Evolutionary conservation across 2,797 vertebrate genomes (phyloP).

Genomic region (Liasis olivaceus): DNA sequence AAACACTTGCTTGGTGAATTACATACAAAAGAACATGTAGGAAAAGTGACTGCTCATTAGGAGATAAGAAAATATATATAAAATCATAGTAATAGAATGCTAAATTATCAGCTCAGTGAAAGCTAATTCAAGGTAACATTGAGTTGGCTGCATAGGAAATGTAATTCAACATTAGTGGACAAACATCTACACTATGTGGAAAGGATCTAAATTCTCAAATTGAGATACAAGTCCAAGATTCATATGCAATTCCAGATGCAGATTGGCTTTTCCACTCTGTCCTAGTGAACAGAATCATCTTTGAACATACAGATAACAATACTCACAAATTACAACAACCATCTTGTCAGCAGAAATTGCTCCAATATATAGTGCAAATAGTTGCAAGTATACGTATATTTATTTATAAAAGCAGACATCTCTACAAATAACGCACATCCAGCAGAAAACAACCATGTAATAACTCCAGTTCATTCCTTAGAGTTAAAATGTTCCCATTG

Average conservation of each 20-base stretch:
- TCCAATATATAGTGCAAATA: conserved; percentile 2
- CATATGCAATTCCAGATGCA: not conserved
- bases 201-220: not conserved
- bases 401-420: not conserved
- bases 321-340: not conserved
- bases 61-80: not conserved
- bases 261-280: not conserved
- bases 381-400: not conserved
- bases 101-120: not conserved
- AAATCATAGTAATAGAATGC: not conserved
- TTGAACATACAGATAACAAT: not conserved
- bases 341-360: conserved; percentile 5
- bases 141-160: not conserved
- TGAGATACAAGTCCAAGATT: not conserved
- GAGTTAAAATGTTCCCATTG: conserved; percentile 17
- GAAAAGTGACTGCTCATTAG: not conserved
- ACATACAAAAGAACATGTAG: not conserved
- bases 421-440: conserved; percentile 12
- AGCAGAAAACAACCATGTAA: not conserved
- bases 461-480: not conserved
- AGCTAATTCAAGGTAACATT: not conserved
- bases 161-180: not conserved
- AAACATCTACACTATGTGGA: not conserved
- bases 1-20: not conserved
- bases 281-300: not conserved